A percentile compares a stretch with the other conserved stretches of the same genome.
Conservation (phyloP, 1,140 invertebrate species). For the Anastatus disparis region DNA sequence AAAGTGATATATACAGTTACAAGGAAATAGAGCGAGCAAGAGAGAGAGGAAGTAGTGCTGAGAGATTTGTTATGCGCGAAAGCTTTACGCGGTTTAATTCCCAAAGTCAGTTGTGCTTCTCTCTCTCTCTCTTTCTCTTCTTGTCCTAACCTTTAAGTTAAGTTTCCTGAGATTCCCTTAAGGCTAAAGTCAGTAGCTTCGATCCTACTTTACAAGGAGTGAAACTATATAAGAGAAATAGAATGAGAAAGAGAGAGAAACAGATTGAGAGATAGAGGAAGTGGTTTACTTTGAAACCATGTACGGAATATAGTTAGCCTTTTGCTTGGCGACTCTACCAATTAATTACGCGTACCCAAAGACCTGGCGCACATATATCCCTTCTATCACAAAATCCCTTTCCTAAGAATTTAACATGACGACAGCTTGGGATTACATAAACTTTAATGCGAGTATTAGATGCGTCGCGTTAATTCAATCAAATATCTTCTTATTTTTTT, state of each 20-base stretch:
- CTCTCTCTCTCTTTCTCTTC: too few relatives aligned
- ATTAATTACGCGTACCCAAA: constrained; percentile 9
- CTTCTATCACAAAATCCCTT: too few relatives aligned
- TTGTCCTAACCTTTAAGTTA: background rate
- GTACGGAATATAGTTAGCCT: background rate
- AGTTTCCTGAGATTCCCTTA: constrained; percentile 1
- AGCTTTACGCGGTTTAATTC: too few relatives aligned
- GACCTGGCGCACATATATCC: background rate
- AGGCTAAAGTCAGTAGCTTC: background rate
- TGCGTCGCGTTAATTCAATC: too few relatives aligned
- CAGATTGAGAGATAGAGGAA: background rate
- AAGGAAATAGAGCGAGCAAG: background rate
- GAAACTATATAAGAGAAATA: background rate
- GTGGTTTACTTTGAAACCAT: background rate
- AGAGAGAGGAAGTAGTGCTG: background rate
- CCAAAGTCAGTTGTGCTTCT: background rate
- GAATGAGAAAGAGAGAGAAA: background rate
- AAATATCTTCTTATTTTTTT: too few relatives aligned
- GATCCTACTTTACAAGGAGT: too few relatives aligned
- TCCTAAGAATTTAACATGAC: too few relatives aligned
- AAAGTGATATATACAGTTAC: background rate
- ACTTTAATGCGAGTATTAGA: too few relatives aligned
- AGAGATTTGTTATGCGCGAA: background rate
- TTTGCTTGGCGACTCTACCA: background rate
- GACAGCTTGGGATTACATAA: too few relatives aligned